Evolutionary conservation across 2,797 vertebrate species (phyloP).

Genomic region (Echiichthys vipera): DNA sequence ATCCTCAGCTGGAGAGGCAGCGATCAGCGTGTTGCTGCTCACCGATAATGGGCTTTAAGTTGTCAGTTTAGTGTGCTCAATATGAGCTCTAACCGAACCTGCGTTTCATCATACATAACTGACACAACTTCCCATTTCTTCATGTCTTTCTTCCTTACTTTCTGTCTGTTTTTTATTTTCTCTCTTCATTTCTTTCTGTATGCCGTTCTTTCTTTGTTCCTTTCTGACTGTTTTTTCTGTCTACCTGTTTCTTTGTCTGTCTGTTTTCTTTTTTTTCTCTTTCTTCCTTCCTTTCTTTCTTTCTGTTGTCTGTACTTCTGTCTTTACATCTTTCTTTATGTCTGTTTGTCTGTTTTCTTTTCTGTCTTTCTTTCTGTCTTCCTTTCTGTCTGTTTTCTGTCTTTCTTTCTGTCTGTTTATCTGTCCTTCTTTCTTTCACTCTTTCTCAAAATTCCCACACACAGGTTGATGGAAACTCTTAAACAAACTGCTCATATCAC

Average conservation of each 20-base stretch:
- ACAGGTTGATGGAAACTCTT: not conserved
- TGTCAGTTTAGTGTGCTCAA: conserved; percentile 28
- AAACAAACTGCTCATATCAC: not conserved
- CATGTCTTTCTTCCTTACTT: no score
- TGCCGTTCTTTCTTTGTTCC: not conserved
- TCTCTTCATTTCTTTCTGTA: not conserved
- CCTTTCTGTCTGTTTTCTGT: not conserved
- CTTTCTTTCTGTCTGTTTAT: not conserved
- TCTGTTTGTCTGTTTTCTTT: not conserved
- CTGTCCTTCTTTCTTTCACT: not conserved
- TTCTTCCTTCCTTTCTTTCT: not conserved
- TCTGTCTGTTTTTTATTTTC: not conserved
- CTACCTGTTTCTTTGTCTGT: not conserved
- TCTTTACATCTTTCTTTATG: not conserved
- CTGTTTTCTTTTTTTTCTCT: not conserved
- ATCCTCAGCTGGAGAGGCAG: conserved; percentile 37
- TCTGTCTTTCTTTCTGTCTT: not conserved
- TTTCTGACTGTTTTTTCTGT: not conserved
- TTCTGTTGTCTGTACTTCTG: no score
- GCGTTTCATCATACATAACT: not conserved
- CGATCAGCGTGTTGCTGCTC: conserved; percentile 34
- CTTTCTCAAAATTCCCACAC: not conserved
- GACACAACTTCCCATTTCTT: not conserved
- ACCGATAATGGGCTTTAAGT: conserved; percentile 51
- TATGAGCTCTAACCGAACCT: not conserved